Conservation (phyloP, 2,113 vertebrate genomes). For the Prunella fulvescens region DNA sequence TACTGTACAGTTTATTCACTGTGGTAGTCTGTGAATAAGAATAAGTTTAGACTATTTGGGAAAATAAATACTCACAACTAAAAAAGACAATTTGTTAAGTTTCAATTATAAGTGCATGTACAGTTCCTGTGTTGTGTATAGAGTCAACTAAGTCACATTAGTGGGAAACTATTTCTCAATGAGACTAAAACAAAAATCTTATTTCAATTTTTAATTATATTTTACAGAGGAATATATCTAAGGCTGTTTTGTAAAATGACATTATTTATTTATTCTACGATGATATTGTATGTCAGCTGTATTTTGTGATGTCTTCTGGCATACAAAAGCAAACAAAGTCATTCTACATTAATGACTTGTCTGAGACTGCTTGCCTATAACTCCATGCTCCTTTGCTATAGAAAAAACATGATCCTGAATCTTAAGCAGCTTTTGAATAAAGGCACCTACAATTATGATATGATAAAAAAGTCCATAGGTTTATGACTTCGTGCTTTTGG, state of each 20-base stretch:
- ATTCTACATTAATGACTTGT: conserved; percentile 69
- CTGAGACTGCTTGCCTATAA: conserved; percentile 72
- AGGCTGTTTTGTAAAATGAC: conserved; percentile 62
- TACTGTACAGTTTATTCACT: neutral
- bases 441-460: conserved; percentile 15
- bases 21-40: neutral
- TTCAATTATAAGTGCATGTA: neutral
- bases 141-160: neutral
- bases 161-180: neutral
- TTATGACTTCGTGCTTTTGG: conserved; percentile 32
- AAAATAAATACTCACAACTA: neutral
- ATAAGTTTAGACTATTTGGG: neutral
- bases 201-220: conserved; percentile 20
- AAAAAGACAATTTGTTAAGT: neutral
- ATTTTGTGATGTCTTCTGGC: conserved; percentile 85
- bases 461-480: neutral
- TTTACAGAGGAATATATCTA: conserved; percentile 61
- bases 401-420: conserved; percentile 67
- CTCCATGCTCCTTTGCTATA: conserved; percentile 74
- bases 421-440: conserved; percentile 51
- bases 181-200: neutral
- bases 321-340: conserved; percentile 90
- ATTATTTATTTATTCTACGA: conserved; percentile 87
- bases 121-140: neutral
- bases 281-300: conserved; percentile 77